These are phyloP conservation scores for Microtus ochrogaster DNA, from an alignment of 2,113 vertebrate genomes.

Conservation along the genomic window DNA sequence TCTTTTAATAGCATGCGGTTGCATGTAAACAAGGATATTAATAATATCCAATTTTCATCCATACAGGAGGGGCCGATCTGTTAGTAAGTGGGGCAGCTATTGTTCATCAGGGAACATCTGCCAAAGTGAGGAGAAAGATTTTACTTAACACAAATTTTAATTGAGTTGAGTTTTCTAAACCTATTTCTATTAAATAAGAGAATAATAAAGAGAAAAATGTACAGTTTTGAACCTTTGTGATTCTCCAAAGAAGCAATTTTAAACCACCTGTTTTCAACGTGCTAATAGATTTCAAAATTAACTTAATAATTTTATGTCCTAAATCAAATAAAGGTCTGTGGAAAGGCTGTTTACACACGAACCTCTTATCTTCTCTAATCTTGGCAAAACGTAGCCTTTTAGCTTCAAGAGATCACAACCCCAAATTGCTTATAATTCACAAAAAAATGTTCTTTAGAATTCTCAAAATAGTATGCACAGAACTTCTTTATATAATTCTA, in stretches of 20 bases:
- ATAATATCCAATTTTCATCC: constrained; percentile 12
- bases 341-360: constrained; percentile 28
- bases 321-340: constrained; percentile 21
- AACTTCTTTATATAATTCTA: neutral
- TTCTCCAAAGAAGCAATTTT: constrained; percentile 37
- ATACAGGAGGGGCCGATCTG: neutral
- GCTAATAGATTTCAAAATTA: constrained; percentile 38
- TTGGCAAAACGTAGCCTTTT: constrained; percentile 49
- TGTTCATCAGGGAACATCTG: neutral
- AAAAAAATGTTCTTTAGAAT: constrained; percentile 26
- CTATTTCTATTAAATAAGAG: constrained; percentile 20
- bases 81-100: neutral
- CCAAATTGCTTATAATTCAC: neutral
- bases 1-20: constrained; percentile 2
- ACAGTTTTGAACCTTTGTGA: neutral
- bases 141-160: constrained; percentile 28
- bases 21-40: constrained; percentile 24
- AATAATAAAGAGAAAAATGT: neutral
- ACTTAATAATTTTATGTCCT: neutral
- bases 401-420: neutral
- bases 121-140: neutral
- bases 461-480: neutral
- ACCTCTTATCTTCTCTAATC: neutral
- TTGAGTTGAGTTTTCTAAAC: constrained; percentile 37
- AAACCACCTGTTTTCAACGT: constrained; percentile 4